A percentile compares a stretch with the other conserved stretches of the same genome.
Conservation (phyloP, 2,888 invertebrate genomes). For the Lasioglossum pauxillum region DNA sequence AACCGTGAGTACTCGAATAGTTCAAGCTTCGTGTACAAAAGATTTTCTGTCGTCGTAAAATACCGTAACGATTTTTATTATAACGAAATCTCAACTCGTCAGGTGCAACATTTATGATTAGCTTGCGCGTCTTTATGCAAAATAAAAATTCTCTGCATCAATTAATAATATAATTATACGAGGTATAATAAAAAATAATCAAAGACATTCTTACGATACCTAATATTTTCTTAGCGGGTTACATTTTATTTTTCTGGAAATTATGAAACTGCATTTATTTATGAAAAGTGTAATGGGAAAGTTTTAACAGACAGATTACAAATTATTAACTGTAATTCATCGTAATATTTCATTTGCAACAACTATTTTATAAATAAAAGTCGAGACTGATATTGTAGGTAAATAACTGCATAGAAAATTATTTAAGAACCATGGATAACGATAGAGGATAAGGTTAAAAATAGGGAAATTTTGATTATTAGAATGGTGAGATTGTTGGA, state of each 20-base stretch:
- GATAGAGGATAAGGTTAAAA: background rate
- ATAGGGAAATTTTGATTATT: background rate
- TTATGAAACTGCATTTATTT: too few species aligned
- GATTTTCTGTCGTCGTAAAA: background rate
- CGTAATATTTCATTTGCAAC: background rate
- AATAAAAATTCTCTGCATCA: too few species aligned
- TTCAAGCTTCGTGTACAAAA: background rate
- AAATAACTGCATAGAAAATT: background rate
- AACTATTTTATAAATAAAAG: background rate
- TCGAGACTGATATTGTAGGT: background rate
- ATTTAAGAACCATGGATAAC: background rate
- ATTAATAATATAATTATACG: background rate
- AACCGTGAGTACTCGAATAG: conserved; percentile 58
- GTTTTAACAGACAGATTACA: too few species aligned
- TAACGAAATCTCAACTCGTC: background rate
- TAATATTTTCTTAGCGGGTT: too few species aligned
- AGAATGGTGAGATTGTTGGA: background rate
- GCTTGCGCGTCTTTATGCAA: background rate
- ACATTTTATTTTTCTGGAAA: too few species aligned
- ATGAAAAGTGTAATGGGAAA: too few species aligned
- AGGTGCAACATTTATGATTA: background rate
- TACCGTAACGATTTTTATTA: background rate
- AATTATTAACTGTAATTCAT: too few species aligned
- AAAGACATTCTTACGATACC: background rate
- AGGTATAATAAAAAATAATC: background rate